These are phyloP conservation scores for Leptobrachium ailaonicum DNA, from an alignment of 2,113 vertebrate species.

Conservation along the genomic window DNA sequence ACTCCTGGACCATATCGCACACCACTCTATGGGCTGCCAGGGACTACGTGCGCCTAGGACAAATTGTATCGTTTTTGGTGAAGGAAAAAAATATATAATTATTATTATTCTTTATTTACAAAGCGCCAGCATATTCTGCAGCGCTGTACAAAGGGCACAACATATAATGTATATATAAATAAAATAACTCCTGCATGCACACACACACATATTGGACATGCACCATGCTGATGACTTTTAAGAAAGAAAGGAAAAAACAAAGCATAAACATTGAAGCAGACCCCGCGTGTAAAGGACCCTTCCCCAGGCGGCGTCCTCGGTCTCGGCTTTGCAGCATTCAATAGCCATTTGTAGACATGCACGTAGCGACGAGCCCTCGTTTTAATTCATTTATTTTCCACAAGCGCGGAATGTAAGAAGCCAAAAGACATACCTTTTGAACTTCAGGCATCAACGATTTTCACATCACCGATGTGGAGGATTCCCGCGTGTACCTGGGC, in stretches of 20 bases:
- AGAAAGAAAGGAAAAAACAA: too few species aligned
- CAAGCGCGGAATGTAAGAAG: conserved; percentile 52
- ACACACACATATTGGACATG: neutral
- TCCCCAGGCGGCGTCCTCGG: neutral
- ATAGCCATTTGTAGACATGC: conserved; percentile 29
- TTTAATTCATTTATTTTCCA: conserved; percentile 18
- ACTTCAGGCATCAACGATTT: conserved; percentile 68
- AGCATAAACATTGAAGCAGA: too few species aligned
- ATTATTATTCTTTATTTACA: too few species aligned
- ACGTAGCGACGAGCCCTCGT: conserved; percentile 9
- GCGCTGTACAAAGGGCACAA: too few species aligned
- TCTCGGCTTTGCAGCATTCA: conserved; percentile 17
- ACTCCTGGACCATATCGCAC: too few species aligned
- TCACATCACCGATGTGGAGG: conserved; percentile 82
- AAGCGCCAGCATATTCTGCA: too few species aligned
- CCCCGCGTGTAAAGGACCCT: too few species aligned
- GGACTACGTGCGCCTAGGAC: too few species aligned
- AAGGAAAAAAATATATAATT: too few species aligned
- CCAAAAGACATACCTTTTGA: conserved; percentile 67
- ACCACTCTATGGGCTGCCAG: too few species aligned
- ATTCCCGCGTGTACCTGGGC: conserved; percentile 81
- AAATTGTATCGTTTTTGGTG: too few species aligned
- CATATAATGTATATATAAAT: neutral
- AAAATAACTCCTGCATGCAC: neutral
- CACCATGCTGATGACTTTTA: too few species aligned